Conservation (phyloP, 2,797 vertebrate genomes). For the Lacerta bilineata region DNA sequence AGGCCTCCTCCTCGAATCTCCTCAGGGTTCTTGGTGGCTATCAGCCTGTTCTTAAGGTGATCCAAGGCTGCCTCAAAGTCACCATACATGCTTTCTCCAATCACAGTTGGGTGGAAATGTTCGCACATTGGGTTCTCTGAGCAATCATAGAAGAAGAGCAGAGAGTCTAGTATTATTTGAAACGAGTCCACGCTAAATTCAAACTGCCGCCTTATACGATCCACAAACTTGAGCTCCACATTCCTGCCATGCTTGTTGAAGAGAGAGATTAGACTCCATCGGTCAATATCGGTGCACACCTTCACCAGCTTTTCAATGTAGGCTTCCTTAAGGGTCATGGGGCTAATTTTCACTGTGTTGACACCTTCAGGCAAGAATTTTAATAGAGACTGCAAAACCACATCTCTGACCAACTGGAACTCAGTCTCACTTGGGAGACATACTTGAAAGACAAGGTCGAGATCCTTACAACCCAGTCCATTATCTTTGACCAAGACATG, state of each 20-base stretch:
- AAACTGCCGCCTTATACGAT: constrained; percentile 94
- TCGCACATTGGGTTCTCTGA: constrained; percentile 85
- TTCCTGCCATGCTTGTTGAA: constrained; percentile 96
- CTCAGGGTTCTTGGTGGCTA: constrained; percentile 95
- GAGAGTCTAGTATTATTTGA: constrained; percentile 94
- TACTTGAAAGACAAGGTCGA: constrained; percentile 96
- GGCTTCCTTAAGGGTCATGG: constrained; percentile 93
- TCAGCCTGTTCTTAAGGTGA: constrained; percentile 92
- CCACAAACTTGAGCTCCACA: constrained; percentile 97
- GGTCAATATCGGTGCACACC: constrained; percentile 93
- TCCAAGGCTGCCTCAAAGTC: constrained; percentile 89
- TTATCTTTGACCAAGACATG: constrained; percentile 95
- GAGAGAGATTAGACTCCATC: constrained; percentile 98
- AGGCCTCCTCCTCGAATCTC: constrained; percentile 96
- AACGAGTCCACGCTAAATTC: constrained; percentile 99
- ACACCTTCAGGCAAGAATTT: constrained; percentile 96
- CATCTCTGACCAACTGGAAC: constrained; percentile 92
- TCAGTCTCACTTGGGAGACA: constrained; percentile 88
- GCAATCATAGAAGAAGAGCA: constrained; percentile 90
- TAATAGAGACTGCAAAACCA: constrained; percentile 92
- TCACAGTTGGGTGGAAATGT: constrained; percentile 88
- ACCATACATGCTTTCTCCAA: constrained; percentile 94
- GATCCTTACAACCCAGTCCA: constrained; percentile 95
- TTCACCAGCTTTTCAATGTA: constrained; percentile 98
- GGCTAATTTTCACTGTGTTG: constrained; percentile 94